phyloP scores from a whole-genome alignment of 2,888 invertebrate species.

The Scrobipalpa atriplicella region DNA sequence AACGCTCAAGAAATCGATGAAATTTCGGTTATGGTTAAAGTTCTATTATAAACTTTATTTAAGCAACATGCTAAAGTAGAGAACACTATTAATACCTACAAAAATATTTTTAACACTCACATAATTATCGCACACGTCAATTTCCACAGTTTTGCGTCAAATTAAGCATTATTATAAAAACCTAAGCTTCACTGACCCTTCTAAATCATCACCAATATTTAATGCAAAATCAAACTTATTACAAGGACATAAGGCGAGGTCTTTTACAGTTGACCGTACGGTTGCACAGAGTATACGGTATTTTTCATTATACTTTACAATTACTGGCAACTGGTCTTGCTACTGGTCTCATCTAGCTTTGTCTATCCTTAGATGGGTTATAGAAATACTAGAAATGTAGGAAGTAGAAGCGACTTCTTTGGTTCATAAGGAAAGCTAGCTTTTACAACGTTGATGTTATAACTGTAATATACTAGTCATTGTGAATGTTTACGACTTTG shows the following conservation, averaged over 20 bases:
- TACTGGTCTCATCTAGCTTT: slow-evolving; percentile 19
- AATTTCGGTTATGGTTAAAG: too few relatives aligned
- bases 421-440: neutral
- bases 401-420: slow-evolving; percentile 10
- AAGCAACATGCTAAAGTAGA: too few relatives aligned
- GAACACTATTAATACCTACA: too few relatives aligned
- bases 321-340: slow-evolving; percentile 4
- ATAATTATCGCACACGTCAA: neutral
- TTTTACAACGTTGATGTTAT: too few relatives aligned
- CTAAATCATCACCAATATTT: too few relatives aligned
- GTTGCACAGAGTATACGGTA: slow-evolving; percentile 12
- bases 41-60: too few relatives aligned
- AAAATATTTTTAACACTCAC: neutral
- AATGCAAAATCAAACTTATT: too few relatives aligned
- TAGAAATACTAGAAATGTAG: slow-evolving; percentile 9
- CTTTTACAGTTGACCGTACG: neutral
- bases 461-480: too few relatives aligned
- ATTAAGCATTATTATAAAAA: too few relatives aligned
- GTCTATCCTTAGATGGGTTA: slow-evolving; percentile 16
- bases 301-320: slow-evolving; percentile 25
- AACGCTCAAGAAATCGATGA: too few relatives aligned
- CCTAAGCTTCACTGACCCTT: neutral
- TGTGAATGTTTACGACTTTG: too few relatives aligned
- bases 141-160: neutral
- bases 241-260: too few relatives aligned